Conservation (phyloP, 2,797 vertebrate genomes). For the Oceanodroma leucorhoa region DNA sequence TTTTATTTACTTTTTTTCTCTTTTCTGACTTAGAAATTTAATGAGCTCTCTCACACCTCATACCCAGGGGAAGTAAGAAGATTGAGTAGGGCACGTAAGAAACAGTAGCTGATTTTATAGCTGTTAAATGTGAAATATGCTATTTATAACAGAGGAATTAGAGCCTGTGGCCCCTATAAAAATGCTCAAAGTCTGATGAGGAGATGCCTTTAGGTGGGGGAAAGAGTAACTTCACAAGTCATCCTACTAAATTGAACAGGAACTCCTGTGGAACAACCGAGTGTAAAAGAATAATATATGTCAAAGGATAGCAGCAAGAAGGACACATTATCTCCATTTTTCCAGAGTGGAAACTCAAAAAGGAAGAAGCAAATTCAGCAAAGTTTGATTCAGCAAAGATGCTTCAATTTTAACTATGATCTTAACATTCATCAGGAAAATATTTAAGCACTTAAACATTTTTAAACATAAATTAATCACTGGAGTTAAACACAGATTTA, state of each 20-base stretch:
- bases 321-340: neutral
- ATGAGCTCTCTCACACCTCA: neutral
- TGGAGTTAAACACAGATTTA: neutral
- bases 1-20: slow-evolving; percentile 29
- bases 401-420: neutral
- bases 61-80: neutral
- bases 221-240: neutral
- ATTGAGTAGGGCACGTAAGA: neutral
- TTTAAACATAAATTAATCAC: neutral
- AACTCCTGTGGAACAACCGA: neutral
- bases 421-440: neutral
- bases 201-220: neutral
- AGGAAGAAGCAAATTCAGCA: neutral
- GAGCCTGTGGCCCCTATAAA: neutral
- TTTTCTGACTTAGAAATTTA: slow-evolving; percentile 15
- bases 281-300: neutral
- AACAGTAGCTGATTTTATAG: neutral
- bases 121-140: neutral
- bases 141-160: neutral
- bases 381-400: neutral
- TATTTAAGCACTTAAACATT: neutral
- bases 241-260: neutral
- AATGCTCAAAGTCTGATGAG: neutral
- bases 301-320: neutral
- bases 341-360: neutral